Conservation (phyloP, 2,888 invertebrate genomes). For the Scaptomyza caliginosa region DNA sequence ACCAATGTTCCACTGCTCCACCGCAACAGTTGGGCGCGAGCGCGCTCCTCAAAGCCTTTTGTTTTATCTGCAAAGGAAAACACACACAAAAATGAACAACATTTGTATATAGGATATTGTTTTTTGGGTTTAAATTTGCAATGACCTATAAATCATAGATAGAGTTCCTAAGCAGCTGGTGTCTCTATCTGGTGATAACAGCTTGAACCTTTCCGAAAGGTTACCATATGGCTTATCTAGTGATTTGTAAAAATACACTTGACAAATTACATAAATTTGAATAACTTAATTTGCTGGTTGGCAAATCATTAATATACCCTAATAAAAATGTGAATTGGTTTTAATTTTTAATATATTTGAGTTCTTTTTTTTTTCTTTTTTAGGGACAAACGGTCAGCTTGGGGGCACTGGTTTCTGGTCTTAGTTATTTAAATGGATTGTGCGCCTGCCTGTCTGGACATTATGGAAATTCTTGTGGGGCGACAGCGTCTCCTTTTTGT, state of each 20-base stretch:
- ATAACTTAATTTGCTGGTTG: not conserved
- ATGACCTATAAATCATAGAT: too few species aligned
- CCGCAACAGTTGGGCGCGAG: slow-evolving; percentile 1
- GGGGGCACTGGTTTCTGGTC: not conserved
- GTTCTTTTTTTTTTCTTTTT: not conserved
- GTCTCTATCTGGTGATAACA: too few species aligned
- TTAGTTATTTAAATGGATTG: slow-evolving; percentile 48
- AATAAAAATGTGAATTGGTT: not conserved
- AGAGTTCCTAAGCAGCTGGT: too few species aligned
- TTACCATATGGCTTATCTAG: not conserved
- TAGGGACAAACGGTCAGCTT: slow-evolving; percentile 11
- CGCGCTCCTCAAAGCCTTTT: slow-evolving; percentile 3
- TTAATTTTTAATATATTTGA: not conserved
- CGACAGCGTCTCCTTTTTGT: slow-evolving; percentile 8
- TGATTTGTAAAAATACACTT: not conserved
- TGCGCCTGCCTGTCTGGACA: slow-evolving; percentile 52
- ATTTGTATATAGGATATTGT: too few species aligned
- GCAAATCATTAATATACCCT: not conserved
- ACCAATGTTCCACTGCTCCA: slow-evolving; percentile 3
- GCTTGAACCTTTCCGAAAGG: not conserved
- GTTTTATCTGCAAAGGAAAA: slow-evolving; percentile 14
- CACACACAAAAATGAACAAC: slow-evolving; percentile 3
- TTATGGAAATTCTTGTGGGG: slow-evolving; percentile 42
- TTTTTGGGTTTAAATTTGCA: too few species aligned
- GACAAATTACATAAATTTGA: not conserved